Percentiles rank a stretch among this genome's conserved stretches.
Conservation (phyloP, 1,140 invertebrate species). For the Phenacoccus solenopsis region DNA sequence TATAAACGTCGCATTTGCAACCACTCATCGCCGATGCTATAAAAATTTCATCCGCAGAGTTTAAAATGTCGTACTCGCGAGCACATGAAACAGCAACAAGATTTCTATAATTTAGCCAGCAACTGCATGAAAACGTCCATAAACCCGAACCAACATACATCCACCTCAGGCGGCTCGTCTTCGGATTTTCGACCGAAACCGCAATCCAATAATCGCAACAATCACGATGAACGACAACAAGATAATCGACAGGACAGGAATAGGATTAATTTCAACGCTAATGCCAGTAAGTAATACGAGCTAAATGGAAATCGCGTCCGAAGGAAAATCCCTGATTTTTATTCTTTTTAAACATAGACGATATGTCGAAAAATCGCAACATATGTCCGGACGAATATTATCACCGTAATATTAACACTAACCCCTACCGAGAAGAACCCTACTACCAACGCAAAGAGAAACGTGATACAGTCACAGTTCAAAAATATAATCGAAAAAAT, state of each 20-base stretch:
- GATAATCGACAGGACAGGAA: background rate
- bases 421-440: background rate
- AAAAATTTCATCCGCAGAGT: too few relatives aligned
- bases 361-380: background rate
- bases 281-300: background rate
- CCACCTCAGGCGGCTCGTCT: background rate
- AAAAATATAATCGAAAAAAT: background rate
- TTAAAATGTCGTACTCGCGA: conserved; percentile 8
- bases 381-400: background rate
- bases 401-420: background rate
- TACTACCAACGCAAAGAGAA: background rate
- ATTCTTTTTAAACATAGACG: background rate
- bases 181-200: background rate
- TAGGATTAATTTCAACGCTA: background rate
- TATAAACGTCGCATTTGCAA: too few relatives aligned
- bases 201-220: background rate
- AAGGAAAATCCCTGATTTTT: background rate
- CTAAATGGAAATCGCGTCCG: background rate
- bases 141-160: background rate
- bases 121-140: conserved; percentile 1
- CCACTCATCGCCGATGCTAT: too few relatives aligned
- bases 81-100: conserved; percentile 13
- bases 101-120: conserved; percentile 1
- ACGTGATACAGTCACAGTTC: background rate
- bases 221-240: background rate